phyloP scores from a whole-genome alignment of 2,113 vertebrate genomes.

The Seriola dumerili region DNA sequence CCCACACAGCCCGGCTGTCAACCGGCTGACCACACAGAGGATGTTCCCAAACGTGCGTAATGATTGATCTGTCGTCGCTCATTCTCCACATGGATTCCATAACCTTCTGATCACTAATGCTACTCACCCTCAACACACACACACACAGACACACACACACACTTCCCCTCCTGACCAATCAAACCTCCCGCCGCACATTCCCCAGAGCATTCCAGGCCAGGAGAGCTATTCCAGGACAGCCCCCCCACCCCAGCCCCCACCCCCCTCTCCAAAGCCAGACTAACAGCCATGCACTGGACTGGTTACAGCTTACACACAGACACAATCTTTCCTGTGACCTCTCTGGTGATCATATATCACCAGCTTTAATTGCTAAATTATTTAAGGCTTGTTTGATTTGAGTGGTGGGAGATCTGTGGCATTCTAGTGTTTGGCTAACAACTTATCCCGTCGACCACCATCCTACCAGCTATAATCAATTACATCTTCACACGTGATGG shows the following conservation, averaged over 20 bases:
- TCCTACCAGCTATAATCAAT: constrained; percentile 9
- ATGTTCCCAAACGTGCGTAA: constrained; percentile 58
- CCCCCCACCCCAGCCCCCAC: constrained; percentile 26
- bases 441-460: background rate
- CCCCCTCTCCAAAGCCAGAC: constrained; percentile 42
- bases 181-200: constrained; percentile 69
- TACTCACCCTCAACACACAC: constrained; percentile 36
- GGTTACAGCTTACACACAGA: constrained; percentile 32
- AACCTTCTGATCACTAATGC: constrained; percentile 51
- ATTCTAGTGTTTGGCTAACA: background rate
- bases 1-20: constrained; percentile 66
- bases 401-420: background rate
- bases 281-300: constrained; percentile 40
- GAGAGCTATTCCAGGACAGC: constrained; percentile 83
- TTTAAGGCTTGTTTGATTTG: background rate
- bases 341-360: background rate
- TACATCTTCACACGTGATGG: constrained; percentile 2
- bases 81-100: constrained; percentile 69
- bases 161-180: constrained; percentile 53
- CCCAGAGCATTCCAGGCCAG: constrained; percentile 78
- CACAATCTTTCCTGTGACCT: constrained; percentile 20
- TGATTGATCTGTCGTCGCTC: constrained; percentile 74
- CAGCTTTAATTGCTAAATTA: background rate
- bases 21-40: constrained; percentile 67
- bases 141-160: constrained; percentile 35